Evolutionary conservation across 2,797 vertebrate genomes (phyloP).

Genomic region (Antrozous pallidus): DNA sequence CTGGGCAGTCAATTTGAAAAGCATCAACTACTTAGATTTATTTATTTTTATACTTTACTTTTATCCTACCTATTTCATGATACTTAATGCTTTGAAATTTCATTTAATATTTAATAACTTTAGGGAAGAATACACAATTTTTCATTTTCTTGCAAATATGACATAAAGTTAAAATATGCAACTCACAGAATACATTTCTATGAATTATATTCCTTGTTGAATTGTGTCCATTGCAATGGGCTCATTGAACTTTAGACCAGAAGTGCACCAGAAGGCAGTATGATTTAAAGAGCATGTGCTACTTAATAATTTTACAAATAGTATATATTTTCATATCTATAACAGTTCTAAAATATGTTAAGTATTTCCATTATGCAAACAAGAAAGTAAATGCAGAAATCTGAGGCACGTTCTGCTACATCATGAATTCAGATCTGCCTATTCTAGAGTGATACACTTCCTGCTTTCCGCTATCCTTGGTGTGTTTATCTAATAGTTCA

Average conservation of each 20-base stretch:
- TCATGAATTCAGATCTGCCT: not conserved
- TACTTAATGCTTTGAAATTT: not conserved
- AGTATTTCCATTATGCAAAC: not conserved
- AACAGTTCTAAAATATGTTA: not conserved
- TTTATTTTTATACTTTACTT: not conserved
- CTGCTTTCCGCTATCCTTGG: not conserved
- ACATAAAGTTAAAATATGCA: not conserved
- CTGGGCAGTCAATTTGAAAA: not conserved
- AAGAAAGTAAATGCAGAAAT: not conserved
- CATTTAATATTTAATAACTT: not conserved
- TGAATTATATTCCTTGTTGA: not conserved
- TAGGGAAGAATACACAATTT: not conserved
- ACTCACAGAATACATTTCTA: not conserved
- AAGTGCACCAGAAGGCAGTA: not conserved
- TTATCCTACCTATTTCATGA: not conserved
- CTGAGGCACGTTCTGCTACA: not conserved
- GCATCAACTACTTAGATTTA: not conserved
- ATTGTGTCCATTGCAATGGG: not conserved
- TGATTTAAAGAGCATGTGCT: not conserved
- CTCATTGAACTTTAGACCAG: not conserved
- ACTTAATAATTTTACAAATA: not conserved
- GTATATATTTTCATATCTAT: not conserved
- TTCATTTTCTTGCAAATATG: not conserved
- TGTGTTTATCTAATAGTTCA: not conserved
- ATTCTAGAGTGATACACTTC: not conserved